Base-by-base conservation (phyloP, 2,888 invertebrate genomes). In the Diploptera punctata region DNA sequence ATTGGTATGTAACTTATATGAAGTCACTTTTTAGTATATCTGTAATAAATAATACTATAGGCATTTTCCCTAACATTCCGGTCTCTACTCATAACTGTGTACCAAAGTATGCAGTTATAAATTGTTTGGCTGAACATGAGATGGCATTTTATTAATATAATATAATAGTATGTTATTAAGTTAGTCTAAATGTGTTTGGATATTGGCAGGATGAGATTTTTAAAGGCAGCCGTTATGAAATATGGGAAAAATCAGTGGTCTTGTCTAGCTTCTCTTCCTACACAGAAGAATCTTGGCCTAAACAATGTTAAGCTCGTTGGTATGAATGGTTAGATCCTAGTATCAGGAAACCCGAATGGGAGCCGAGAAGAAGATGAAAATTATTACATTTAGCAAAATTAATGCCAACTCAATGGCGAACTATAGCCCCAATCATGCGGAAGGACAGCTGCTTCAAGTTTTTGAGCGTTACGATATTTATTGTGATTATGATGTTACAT, bases 161-260 rank as follows among this genome's bases (percentile, higher is more conserved):
- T n/a, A n/a, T n/a, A n/a, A n/a, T n/a, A n/a, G n/a, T n/a, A n/a
- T n/a, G n/a, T n/a, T n/a, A n/a, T n/a, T n/a, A n/a, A n/a, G n/a
- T n/a, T n/a, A n/a, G n/a, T n/a, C n/a, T n/a, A n/a, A n/a, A n/a
- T 26, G 7, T 61, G 19, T 38, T 29, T 7, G 26, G 7, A 13
- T 18, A 9, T 29, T 9, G 10, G 73, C 78, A 98, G 98, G 99
- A 99, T 98, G 99, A 99, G 88, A 99, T n/a, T 99, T 81, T 90
- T 99, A 73, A 99, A 99, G 88, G 99, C 99, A 73, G 99, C 99
- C 82, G 99, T 99, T 73, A 99, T 99, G 99, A 99, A 99, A 93
- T 99, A 99, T 93, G 99, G 99, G 78, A 99, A 99, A 88, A 99
- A 99, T 82, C 99, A 99, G 82, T 99, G 99, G 99, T 97, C 98